Percentiles rank a stretch among this genome's conserved stretches.
Evolutionary conservation across 2,113 vertebrate genomes (phyloP).

Genomic region (Crypturellus undulatus): DNA sequence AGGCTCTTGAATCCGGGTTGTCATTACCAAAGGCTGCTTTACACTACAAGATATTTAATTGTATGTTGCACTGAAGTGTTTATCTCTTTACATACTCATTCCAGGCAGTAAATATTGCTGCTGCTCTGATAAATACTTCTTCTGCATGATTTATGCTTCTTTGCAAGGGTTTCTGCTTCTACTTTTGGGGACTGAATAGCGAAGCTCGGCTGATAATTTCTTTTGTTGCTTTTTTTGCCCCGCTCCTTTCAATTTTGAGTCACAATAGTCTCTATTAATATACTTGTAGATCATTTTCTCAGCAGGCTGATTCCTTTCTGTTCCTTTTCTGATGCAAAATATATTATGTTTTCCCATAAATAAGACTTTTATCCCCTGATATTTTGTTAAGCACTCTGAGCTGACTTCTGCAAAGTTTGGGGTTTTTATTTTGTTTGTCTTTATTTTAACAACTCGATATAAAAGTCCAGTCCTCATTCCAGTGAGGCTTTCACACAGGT

Average conservation of each 20-base stretch:
- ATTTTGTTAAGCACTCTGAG: not conserved
- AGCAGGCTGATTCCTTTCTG: not conserved
- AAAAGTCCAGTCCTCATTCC: not conserved
- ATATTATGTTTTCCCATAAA: not conserved
- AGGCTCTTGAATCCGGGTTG: not conserved
- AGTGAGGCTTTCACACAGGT: fast-evolving
- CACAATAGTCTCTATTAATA: constrained; percentile 10
- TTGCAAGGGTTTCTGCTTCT: not conserved
- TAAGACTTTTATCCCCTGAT: not conserved
- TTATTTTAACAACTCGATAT: not conserved
- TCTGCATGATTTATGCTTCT: constrained; percentile 1
- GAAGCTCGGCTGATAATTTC: not conserved
- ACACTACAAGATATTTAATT: not conserved
- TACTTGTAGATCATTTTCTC: not conserved
- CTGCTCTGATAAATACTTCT: constrained; percentile 13
- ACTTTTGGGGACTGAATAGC: not conserved
- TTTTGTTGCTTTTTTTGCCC: constrained; percentile 13
- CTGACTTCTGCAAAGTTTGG: not conserved
- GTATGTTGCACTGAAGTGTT: not conserved
- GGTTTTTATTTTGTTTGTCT: not conserved
- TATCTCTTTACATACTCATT: not conserved
- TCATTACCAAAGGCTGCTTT: not conserved
- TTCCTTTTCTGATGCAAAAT: not conserved
- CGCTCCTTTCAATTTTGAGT: constrained; percentile 12
- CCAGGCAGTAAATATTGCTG: constrained; percentile 21